A percentile compares a stretch with the other conserved stretches of the same genome.
Evolutionary conservation across 2,888 invertebrate genomes (phyloP).

Genomic region (Platypus cylindrus): DNA sequence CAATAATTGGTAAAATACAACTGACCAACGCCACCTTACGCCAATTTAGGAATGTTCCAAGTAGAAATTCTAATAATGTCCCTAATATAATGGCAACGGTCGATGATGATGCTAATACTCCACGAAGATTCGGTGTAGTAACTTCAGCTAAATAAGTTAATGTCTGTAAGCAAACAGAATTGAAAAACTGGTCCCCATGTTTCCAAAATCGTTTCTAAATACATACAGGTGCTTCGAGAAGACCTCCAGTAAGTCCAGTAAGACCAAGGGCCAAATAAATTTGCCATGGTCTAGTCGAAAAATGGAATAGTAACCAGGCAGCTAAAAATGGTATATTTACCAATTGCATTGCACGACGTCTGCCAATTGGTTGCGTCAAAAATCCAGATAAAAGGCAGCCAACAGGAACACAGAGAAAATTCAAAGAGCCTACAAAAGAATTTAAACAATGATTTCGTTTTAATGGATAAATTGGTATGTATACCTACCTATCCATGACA

Average conservation of each 20-base stretch:
- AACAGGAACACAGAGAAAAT: conserved; percentile 65
- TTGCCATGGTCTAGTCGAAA: conserved; percentile 46
- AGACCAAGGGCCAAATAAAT: conserved; percentile 58
- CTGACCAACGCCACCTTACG: conserved; percentile 56
- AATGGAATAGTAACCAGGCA: conserved; percentile 64
- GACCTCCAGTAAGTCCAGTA: conserved; percentile 63
- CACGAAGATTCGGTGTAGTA: conserved; percentile 66
- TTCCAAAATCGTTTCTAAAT: background rate
- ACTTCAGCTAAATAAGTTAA: conserved; percentile 76
- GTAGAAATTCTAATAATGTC: conserved; percentile 60
- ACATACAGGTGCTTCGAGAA: conserved; percentile 69
- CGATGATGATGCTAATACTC: conserved; percentile 60
- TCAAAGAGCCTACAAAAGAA: conserved; percentile 42
- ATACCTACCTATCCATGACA: conserved; percentile 60
- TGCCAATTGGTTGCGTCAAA: conserved; percentile 57
- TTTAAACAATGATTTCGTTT: background rate
- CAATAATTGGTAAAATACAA: conserved; percentile 49
- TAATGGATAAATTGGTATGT: background rate
- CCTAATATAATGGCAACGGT: conserved; percentile 65
- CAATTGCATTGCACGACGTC: conserved; percentile 62
- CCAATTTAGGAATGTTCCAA: conserved; percentile 61
- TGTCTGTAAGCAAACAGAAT: conserved; percentile 38
- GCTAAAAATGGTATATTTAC: conserved; percentile 61
- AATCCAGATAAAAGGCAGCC: conserved; percentile 65
- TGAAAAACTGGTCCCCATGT: background rate